Evolutionary conservation across 2,113 vertebrate genomes (phyloP).

Genomic region (Carettochelys insculpta): DNA sequence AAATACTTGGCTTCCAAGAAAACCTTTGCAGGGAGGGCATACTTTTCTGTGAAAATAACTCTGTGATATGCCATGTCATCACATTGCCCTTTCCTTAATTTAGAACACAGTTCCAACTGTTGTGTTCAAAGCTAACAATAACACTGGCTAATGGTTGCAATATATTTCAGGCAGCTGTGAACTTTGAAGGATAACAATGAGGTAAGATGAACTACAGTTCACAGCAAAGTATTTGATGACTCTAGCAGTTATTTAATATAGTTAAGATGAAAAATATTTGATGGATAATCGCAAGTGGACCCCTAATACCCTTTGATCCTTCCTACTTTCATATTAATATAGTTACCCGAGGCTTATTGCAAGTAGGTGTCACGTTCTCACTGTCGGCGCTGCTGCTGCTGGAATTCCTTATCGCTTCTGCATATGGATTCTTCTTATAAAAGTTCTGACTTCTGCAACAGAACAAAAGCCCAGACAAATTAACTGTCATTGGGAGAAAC

Average conservation of each 20-base stretch:
- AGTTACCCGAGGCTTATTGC: constrained; percentile 81
- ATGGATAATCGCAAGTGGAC: constrained; percentile 74
- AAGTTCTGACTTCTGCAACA: constrained; percentile 70
- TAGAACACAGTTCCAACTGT: constrained; percentile 62
- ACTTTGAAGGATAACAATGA: constrained; percentile 77
- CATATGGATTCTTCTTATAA: constrained; percentile 67
- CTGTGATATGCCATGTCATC: constrained; percentile 55
- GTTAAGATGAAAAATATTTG: constrained; percentile 78
- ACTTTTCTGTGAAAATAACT: constrained; percentile 51
- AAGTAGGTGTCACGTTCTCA: constrained; percentile 59
- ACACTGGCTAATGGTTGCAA: constrained; percentile 58
- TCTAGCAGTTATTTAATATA: constrained; percentile 74
- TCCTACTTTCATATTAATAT: constrained; percentile 55
- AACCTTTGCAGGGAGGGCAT: constrained; percentile 15
- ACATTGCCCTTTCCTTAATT: constrained; percentile 73
- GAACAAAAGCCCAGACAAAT: constrained; percentile 58
- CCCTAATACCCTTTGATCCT: constrained; percentile 67
- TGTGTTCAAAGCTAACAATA: constrained; percentile 68
- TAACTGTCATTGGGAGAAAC: constrained; percentile 1
- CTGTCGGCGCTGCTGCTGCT: constrained; percentile 58
- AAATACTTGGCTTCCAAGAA: constrained; percentile 51
- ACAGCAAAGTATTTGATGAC: constrained; percentile 67
- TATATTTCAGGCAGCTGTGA: constrained; percentile 71
- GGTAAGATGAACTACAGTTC: constrained; percentile 74
- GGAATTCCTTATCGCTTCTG: constrained; percentile 73